Percentiles rank a stretch among this genome's conserved stretches.
These are phyloP conservation scores for Neocloeon triangulifer DNA, from an alignment of 1,140 invertebrate species.

Conservation along the genomic window DNA sequence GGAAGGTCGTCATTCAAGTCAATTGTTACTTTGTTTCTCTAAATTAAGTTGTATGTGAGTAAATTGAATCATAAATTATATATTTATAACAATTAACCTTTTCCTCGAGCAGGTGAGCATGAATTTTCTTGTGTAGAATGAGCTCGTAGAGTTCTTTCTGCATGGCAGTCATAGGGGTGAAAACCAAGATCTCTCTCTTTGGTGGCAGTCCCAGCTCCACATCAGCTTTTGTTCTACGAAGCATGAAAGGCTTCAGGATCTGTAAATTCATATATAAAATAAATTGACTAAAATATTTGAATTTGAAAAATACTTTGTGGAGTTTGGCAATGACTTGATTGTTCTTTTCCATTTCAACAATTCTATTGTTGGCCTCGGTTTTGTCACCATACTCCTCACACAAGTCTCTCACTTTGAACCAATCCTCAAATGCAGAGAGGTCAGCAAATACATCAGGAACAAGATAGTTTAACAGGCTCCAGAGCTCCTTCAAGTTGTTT, in stretches of 20 bases:
- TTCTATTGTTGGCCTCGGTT: constrained; percentile 13
- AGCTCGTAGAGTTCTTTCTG: constrained; percentile 36
- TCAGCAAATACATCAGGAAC: constrained; percentile 47
- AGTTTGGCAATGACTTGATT: constrained; percentile 30
- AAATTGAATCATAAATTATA: neutral
- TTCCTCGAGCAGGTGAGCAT: constrained; percentile 12
- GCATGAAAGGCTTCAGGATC: constrained; percentile 42
- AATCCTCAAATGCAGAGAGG: constrained; percentile 35
- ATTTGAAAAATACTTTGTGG: too few relatives aligned
- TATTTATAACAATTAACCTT: constrained; percentile 11
- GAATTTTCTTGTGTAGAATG: constrained; percentile 20
- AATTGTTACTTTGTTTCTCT: too few relatives aligned
- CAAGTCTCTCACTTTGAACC: constrained; percentile 32
- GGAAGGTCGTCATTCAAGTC: too few relatives aligned
- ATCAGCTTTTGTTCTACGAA: constrained; percentile 39
- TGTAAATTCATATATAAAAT: too few relatives aligned
- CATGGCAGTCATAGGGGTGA: constrained; percentile 30
- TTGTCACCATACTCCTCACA: constrained; percentile 17
- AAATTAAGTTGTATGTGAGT: too few relatives aligned
- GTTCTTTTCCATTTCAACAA: constrained; percentile 31
- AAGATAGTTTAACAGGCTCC: constrained; percentile 49
- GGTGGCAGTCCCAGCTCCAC: constrained; percentile 36
- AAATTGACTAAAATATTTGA: too few relatives aligned
- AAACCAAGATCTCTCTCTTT: constrained; percentile 39
- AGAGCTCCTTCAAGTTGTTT: constrained; percentile 49